Evolutionary conservation across 1,140 invertebrate genomes (phyloP).

Genomic region (Drosophila funebris): DNA sequence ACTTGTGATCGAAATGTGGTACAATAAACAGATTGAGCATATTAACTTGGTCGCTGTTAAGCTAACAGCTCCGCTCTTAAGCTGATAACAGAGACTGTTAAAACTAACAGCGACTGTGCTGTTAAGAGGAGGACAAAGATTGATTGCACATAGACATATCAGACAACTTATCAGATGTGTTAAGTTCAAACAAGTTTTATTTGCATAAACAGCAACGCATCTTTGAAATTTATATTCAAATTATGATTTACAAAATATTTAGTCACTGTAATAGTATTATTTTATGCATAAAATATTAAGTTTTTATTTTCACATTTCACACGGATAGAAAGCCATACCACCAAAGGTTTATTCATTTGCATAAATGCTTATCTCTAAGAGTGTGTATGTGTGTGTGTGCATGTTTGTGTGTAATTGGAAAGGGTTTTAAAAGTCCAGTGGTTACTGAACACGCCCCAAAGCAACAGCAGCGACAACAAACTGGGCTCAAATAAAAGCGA

Average conservation of each 20-base stretch:
- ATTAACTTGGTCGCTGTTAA: constrained; percentile 9
- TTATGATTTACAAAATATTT: constrained; percentile 70
- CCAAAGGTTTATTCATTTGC: constrained; percentile 38
- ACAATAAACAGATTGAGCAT: too few relatives aligned
- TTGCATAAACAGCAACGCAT: constrained; percentile 51
- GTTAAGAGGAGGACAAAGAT: constrained; percentile 33
- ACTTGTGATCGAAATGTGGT: too few relatives aligned
- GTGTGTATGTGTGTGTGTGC: constrained; percentile 6
- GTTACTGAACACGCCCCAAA: constrained; percentile 31
- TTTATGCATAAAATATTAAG: constrained; percentile 13
- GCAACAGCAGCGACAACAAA: background rate
- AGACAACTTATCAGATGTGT: constrained; percentile 5
- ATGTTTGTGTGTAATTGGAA: constrained; percentile 42
- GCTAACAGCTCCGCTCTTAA: background rate
- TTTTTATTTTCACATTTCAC: constrained; percentile 39
- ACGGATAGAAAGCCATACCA: constrained; percentile 59
- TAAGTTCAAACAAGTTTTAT: constrained; percentile 59
- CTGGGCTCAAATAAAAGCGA: constrained; percentile 47
- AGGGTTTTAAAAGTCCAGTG: constrained; percentile 59
- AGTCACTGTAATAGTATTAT: constrained; percentile 9
- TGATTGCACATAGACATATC: constrained; percentile 20
- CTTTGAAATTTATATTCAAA: constrained; percentile 53
- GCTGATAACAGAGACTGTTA: constrained; percentile 2
- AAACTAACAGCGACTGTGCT: background rate
- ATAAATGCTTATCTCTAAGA: constrained; percentile 16